A percentile compares a stretch with the other conserved stretches of the same genome.
These are phyloP conservation scores for Ostrea denselamellosa DNA, from an alignment of 1,140 invertebrate species.

Conservation along the genomic window DNA sequence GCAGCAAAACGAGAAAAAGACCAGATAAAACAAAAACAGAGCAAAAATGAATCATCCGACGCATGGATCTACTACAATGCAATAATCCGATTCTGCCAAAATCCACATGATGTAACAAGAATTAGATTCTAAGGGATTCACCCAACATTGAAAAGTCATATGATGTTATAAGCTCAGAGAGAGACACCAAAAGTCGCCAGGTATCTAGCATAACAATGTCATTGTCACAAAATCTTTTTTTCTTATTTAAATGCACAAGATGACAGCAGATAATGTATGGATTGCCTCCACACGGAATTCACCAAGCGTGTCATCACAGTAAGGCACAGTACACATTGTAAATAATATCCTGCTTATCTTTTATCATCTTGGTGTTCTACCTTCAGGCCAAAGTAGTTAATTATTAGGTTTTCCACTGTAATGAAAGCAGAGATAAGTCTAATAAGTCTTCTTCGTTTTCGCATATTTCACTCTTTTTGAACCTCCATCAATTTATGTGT, in stretches of 20 bases:
- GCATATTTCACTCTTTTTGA: too few relatives aligned
- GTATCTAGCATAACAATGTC: neutral
- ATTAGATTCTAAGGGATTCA: neutral
- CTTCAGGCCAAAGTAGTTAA: conserved; percentile 9
- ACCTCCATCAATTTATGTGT: neutral
- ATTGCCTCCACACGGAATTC: neutral
- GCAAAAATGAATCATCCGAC: conserved; percentile 1
- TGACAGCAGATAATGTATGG: conserved; percentile 34
- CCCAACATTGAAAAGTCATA: neutral
- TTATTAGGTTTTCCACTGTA: neutral
- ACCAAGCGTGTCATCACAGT: neutral
- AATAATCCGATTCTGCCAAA: conserved; percentile 16
- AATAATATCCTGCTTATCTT: conserved; percentile 28
- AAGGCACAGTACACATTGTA: neutral
- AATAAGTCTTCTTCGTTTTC: too few relatives aligned
- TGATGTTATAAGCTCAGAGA: neutral
- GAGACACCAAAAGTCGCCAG: neutral
- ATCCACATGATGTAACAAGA: neutral
- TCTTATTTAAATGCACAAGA: conserved; percentile 20
- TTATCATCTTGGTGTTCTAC: neutral
- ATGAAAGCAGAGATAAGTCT: neutral
- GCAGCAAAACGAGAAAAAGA: conserved; percentile 25
- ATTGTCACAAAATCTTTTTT: conserved; percentile 30
- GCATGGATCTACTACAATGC: neutral
- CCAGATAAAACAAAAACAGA: neutral